Evolutionary conservation across 2,113 vertebrate genomes (phyloP).

Genomic region (Grus americana): DNA sequence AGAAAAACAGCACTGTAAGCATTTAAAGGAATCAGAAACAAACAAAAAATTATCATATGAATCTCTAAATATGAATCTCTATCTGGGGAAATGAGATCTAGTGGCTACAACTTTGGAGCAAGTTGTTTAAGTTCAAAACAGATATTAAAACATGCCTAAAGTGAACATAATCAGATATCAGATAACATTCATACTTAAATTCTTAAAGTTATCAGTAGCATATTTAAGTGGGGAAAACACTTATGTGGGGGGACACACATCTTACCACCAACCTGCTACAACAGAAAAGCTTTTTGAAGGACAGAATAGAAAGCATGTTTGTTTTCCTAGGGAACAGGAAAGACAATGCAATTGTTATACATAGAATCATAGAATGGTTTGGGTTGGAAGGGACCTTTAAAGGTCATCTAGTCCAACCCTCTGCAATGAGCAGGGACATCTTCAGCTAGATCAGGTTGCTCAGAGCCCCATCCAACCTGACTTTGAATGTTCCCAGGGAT

Average conservation of each 20-base stretch:
- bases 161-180: neutral
- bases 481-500: too few relatives aligned
- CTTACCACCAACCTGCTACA: neutral
- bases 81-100: neutral
- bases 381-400: too few relatives aligned
- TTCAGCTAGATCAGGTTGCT: too few relatives aligned
- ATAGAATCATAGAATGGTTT: too few relatives aligned
- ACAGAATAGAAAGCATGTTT: neutral
- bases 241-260: neutral
- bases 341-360: neutral
- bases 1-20: neutral
- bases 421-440: too few relatives aligned
- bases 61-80: neutral
- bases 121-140: neutral
- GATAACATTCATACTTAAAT: neutral
- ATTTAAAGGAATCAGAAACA: neutral
- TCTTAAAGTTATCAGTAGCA: neutral
- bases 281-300: neutral
- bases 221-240: neutral
- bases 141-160: neutral
- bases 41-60: too few relatives aligned
- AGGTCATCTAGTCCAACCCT: too few relatives aligned
- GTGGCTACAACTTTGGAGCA: neutral
- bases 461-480: too few relatives aligned
- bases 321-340: neutral